Base-by-base conservation (phyloP, 2,113 vertebrate species). In the Sebastes schlegelii region DNA sequence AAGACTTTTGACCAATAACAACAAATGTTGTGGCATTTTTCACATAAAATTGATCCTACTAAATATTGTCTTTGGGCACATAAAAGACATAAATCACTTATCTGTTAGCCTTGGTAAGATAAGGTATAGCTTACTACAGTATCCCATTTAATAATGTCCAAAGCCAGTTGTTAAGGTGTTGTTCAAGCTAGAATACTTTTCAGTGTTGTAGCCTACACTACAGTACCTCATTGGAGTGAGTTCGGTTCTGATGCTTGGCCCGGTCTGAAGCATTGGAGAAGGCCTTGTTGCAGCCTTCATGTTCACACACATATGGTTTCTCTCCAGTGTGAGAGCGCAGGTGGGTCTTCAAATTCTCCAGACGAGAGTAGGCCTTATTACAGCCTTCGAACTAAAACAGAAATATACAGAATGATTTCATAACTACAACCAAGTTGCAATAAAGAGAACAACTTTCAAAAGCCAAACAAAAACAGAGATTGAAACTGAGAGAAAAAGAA, bases 341-440 rank as follows among this genome's bases (percentile, higher is more conserved):
- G 77, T 99, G 98, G 0, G 98, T 99, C 94, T 99, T 99, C 90
- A 99, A 94, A 93, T 99, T 99, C 93, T 99, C 98, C 69, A 99
- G 95, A 73, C 98, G 97, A 5, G 98, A 99, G 84, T 99, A 99
- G n/a, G 98, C 98, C 87, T 99, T 99, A 92, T 97, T 97, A 80
- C 98, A 99, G 81, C 98, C 98, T 93, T 99, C 98, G n/a, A 99
- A 99, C 98, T 99, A 81, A 40, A 78, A 13, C 52, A 86, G 34
- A 76, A 77, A 68, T 52, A 71, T 14, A 54, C 9, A 54, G 21
- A 86, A 16, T 5, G 0, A 3, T 57, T 73, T 68, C 62, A 63
- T 19, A 63, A 68, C 23, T 77, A 60, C 8, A 19, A 6, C 2
- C 5, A 62, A 21, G 4, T 19, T 46, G 9, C 8, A 7, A 67